A percentile compares a stretch with the other conserved stretches of the same genome.
Conservation (phyloP, 2,888 invertebrate species). For the Drosophila algonquin region DNA sequence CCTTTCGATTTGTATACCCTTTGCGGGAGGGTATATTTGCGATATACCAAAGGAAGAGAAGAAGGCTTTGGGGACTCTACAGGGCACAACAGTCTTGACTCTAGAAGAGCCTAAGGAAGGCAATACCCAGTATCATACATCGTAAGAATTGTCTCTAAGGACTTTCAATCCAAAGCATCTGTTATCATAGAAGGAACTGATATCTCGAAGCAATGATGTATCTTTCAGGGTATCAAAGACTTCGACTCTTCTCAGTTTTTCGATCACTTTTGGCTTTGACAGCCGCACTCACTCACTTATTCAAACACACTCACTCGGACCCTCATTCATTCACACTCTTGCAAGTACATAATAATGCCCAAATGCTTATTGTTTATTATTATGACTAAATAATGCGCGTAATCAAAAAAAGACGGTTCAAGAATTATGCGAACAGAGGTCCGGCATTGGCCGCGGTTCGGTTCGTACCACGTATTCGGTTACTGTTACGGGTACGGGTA, state of each 20-base stretch:
- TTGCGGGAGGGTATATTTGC: neutral
- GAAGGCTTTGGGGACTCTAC: no score
- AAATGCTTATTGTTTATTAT: conserved; percentile 66
- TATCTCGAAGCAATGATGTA: no score
- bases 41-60: no score
- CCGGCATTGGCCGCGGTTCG: no score
- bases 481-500: neutral
- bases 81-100: no score
- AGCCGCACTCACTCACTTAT: conserved; percentile 17
- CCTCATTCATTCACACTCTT: conserved; percentile 34
- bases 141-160: no score
- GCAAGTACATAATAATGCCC: conserved; percentile 68
- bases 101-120: no score
- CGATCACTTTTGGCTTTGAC: conserved; percentile 28
- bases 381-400: conserved; percentile 52
- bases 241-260: neutral
- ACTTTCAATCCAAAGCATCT: no score
- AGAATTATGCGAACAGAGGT: conserved; percentile 23
- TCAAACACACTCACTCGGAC: conserved; percentile 34
- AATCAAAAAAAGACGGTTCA: conserved; percentile 31
- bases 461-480: neutral
- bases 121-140: no score
- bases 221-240: neutral
- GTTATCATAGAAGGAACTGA: no score
- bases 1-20: conserved; percentile 67